Percentiles rank a stretch among this genome's conserved stretches.
phyloP scores from a whole-genome alignment of 2,797 vertebrate genomes.

The Podarcis lilfordi region DNA sequence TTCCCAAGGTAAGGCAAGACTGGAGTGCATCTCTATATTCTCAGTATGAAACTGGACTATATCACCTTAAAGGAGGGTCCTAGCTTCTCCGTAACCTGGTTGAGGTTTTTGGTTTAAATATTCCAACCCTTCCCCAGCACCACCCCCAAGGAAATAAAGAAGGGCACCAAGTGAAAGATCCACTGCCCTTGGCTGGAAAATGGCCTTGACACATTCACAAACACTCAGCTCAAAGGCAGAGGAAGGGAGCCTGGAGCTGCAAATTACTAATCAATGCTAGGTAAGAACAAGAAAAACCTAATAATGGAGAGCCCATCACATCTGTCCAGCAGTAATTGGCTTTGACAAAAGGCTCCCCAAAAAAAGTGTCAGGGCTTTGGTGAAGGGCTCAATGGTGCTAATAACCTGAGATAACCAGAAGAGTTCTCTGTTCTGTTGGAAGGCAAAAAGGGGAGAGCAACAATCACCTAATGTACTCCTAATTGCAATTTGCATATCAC shows the following conservation, averaged over 20 bases:
- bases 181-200: conserved; percentile 50
- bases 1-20: neutral
- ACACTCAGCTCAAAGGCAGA: conserved; percentile 1
- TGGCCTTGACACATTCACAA: conserved; percentile 20
- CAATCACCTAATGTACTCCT: conserved; percentile 75
- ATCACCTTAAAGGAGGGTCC: neutral
- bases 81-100: neutral
- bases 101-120: neutral
- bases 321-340: conserved; percentile 75
- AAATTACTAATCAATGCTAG: conserved; percentile 77
- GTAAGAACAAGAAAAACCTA: conserved; percentile 72
- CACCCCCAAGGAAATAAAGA: neutral
- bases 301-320: conserved; percentile 74
- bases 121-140: neutral
- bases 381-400: conserved; percentile 66
- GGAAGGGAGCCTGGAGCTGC: conserved; percentile 62
- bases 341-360: conserved; percentile 73
- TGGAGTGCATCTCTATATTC: neutral
- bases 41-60: neutral
- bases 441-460: conserved; percentile 40
- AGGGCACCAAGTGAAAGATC: neutral
- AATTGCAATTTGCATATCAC: conserved; percentile 64
- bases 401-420: conserved; percentile 76
- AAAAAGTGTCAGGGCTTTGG: conserved; percentile 72
- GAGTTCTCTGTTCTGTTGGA: conserved; percentile 51